Evolutionary conservation across 2,888 invertebrate genomes (phyloP).

Genomic region (Drosophila infuscata): DNA sequence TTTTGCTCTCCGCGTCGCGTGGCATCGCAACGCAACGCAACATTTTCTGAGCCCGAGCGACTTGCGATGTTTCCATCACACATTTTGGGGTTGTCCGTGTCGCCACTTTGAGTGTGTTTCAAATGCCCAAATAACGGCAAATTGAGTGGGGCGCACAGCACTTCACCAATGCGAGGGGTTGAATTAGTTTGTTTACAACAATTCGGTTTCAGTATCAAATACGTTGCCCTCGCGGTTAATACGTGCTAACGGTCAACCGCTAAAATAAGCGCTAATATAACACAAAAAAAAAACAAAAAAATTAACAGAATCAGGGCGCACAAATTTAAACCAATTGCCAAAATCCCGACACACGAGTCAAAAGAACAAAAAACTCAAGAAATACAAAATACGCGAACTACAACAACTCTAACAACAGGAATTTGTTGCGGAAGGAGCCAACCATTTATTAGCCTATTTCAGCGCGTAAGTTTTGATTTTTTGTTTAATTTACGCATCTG

Average conservation of each 20-base stretch:
- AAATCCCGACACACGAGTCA: constrained; percentile 27
- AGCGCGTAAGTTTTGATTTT: constrained; percentile 60
- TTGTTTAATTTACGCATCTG: constrained; percentile 55
- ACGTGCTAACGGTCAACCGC: constrained; percentile 62
- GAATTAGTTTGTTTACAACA: constrained; percentile 81
- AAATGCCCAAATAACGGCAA: constrained; percentile 68
- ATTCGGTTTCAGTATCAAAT: constrained; percentile 76
- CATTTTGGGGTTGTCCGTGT: constrained; percentile 67
- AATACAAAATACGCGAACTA: constrained; percentile 19
- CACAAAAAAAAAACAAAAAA: background rate
- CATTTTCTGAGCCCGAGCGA: constrained; percentile 46
- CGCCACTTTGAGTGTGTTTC: constrained; percentile 60
- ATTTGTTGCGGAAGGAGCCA: constrained; percentile 29
- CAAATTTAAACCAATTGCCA: constrained; percentile 40
- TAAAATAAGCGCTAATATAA: constrained; percentile 12
- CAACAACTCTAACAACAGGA: constrained; percentile 12
- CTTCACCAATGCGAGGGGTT: constrained; percentile 78
- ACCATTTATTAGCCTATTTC: constrained; percentile 61
- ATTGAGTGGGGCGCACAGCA: constrained; percentile 61
- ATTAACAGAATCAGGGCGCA: constrained; percentile 31
- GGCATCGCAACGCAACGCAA: constrained; percentile 1
- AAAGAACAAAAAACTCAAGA: constrained; percentile 11
- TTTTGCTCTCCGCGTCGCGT: constrained; percentile 12
- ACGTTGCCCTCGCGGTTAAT: constrained; percentile 72
- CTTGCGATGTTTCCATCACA: constrained; percentile 34